Evolutionary conservation across 1,140 invertebrate species (phyloP), one percentile per base, ranked within the genome.

Genomic region (Trichonephila inaurata): DNA sequence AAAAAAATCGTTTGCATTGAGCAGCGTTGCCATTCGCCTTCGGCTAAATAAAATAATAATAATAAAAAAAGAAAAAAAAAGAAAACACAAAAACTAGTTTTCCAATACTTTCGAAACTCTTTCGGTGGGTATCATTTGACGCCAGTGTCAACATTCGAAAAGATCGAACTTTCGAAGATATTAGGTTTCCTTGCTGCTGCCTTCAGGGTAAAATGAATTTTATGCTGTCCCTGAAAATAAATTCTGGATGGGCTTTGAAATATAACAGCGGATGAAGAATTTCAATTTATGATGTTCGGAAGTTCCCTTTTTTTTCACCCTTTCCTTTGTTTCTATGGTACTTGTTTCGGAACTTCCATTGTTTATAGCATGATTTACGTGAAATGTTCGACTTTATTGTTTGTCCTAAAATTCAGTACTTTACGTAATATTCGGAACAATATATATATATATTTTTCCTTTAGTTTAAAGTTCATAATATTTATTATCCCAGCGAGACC

Each of bases 1-100:
- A 77, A 77, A 40, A 77, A 77, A 77, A 77, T 77, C 72, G 28
- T 77, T 77, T 77, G 72, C 72, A 77, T 77, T 77, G 72, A 77
- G 72, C 18, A 77, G 72, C 72, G 72, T 77, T 77, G 72, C 72
- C 72, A 77, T 33, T 77, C 72, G 72, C 72, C 72, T 40, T 33
- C 6, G 72, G 72, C 72, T 18, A 40, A 77, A 51, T 51, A 51
- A 51, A 51, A 51, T 51, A 51, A 51, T 40, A 40, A 40, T 40
- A 40, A 33, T 33, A n/a, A 44, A 44, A 44, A 7, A 4, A 44
- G 7, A 44, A 44, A 44, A 44, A 51, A 51, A 51, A 51, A 51
- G 10, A 51, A 0, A 77, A 77, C 6, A 72, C 14, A 69, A 77
- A 33, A 77, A 40, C 72, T 33, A 77, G 72, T 77, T 77, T 77